Percentiles rank a stretch among this genome's conserved stretches.
Evolutionary conservation across 2,797 vertebrate species (phyloP).

Genomic region (Tinamus major): DNA sequence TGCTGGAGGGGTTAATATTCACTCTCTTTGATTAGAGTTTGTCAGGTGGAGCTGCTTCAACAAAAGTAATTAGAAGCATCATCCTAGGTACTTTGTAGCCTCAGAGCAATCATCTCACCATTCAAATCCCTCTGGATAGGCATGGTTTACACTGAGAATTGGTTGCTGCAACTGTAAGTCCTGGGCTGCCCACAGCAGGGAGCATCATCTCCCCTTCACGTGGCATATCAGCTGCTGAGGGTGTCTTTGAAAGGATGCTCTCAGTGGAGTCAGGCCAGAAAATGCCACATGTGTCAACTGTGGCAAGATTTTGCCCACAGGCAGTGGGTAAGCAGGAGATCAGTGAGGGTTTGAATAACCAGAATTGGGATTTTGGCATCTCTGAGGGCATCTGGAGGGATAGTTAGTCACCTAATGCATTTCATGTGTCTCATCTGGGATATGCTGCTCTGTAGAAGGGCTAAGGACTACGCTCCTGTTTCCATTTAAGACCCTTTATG

Average conservation of each 20-base stretch:
- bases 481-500: background rate
- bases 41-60: background rate
- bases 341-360: background rate
- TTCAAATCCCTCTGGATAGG: background rate
- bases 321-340: background rate
- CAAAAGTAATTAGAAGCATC: background rate
- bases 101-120: background rate
- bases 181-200: background rate
- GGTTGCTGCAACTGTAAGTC: background rate
- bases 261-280: background rate
- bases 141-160: background rate
- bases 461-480: background rate
- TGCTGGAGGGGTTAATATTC: background rate
- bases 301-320: background rate
- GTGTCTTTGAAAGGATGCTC: background rate
- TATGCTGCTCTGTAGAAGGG: background rate
- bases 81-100: background rate
- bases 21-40: background rate
- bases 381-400: background rate
- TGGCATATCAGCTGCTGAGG: background rate
- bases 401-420: background rate
- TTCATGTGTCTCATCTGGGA: background rate
- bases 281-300: background rate
- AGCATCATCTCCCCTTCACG: background rate
- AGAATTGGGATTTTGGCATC: background rate